These are phyloP conservation scores for Acinonyx jubatus DNA, from an alignment of 2,113 vertebrate species.

Conservation along the genomic window DNA sequence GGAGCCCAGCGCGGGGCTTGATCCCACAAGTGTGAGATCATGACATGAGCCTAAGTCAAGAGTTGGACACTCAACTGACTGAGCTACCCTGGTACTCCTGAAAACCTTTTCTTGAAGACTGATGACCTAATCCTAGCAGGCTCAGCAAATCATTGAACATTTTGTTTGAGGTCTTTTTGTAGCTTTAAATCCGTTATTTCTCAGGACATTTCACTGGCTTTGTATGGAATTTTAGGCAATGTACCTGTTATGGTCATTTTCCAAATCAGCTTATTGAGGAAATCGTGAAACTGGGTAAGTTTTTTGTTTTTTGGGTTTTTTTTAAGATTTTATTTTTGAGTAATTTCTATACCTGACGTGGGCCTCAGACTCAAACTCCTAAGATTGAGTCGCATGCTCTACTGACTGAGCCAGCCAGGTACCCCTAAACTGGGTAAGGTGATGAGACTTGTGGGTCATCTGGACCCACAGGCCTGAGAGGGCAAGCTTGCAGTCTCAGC, in stretches of 20 bases:
- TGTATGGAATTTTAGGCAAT: neutral
- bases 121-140: neutral
- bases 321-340: neutral
- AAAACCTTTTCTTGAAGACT: neutral
- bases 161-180: conserved; percentile 10
- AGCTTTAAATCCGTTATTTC: neutral
- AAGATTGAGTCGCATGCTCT: neutral
- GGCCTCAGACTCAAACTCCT: neutral
- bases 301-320: neutral
- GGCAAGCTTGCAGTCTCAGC: neutral
- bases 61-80: no score
- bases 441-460: neutral
- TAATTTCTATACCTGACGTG: neutral
- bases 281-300: neutral
- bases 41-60: no score
- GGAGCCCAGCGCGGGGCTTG: no score
- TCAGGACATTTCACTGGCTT: neutral
- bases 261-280: neutral
- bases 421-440: neutral
- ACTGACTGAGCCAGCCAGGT: neutral
- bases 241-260: neutral
- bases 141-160: neutral
- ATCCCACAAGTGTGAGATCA: no score
- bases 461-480: neutral
- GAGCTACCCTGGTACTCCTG: neutral